Percentiles rank a stretch among this genome's conserved stretches.
Conservation (phyloP, 2,888 invertebrate species). For the Eristalinus sepulchralis region DNA sequence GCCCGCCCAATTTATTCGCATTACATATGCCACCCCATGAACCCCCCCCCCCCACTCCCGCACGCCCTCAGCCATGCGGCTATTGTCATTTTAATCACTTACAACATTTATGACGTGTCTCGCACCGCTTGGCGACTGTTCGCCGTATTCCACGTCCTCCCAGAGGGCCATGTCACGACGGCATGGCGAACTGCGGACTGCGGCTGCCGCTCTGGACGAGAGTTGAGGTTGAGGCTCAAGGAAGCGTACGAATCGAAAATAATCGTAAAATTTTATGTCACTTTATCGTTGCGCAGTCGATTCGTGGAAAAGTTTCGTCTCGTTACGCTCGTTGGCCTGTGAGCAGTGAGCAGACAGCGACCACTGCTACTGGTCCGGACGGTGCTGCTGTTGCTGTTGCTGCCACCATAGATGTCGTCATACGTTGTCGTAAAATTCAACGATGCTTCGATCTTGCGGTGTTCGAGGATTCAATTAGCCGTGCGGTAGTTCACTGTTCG, state of each 20-base stretch:
- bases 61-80: too few species aligned
- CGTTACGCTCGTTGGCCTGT: not conserved
- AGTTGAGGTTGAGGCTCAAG: constrained; percentile 28
- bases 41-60: constrained; percentile 21
- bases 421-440: constrained; percentile 63
- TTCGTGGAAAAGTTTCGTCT: constrained; percentile 61
- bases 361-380: constrained; percentile 22
- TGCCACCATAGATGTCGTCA: constrained; percentile 50
- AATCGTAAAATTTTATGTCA: constrained; percentile 69
- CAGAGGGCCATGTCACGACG: not conserved
- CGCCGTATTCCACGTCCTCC: not conserved
- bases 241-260: constrained; percentile 65
- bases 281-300: constrained; percentile 67
- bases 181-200: too few species aligned
- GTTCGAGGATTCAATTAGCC: constrained; percentile 69
- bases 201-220: not conserved
- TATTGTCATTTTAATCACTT: constrained; percentile 69
- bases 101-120: constrained; percentile 67
- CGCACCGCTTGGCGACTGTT: constrained; percentile 25
- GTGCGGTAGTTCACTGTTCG: constrained; percentile 39
- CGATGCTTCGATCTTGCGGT: constrained; percentile 67
- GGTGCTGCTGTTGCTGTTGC: constrained; percentile 19
- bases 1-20: constrained; percentile 51
- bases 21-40: constrained; percentile 6
- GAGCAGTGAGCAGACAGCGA: constrained; percentile 7